Evolutionary conservation across 2,113 vertebrate species (phyloP).

Genomic region (Malurus elegans): DNA sequence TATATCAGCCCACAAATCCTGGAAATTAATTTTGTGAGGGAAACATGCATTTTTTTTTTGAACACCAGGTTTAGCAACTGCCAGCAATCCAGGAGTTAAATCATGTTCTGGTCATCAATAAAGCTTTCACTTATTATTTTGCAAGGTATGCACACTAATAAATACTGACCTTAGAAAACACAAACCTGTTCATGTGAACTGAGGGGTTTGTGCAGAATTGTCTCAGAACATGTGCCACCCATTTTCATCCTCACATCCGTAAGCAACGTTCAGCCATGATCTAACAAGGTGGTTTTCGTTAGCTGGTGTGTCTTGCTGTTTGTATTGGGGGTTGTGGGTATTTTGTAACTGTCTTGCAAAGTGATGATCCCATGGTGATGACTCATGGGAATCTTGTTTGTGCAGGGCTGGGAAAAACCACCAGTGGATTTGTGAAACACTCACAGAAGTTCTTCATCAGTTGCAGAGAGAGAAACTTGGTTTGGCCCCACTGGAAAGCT

Average conservation of each 20-base stretch:
- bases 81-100: not conserved
- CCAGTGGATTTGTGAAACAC: rapidly evolving
- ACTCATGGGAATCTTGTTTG: not conserved
- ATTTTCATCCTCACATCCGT: not conserved
- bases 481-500: not conserved
- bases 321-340: rapidly evolving
- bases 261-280: not conserved
- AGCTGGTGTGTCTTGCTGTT: not conserved
- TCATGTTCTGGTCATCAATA: not conserved
- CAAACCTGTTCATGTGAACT: rapidly evolving
- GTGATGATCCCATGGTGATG: not conserved
- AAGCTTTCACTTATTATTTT: not conserved
- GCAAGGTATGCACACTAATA: not conserved
- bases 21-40: not conserved
- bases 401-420: not conserved
- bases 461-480: not conserved
- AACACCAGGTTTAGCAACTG: not conserved
- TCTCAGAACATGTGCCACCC: rapidly evolving
- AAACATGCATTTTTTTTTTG: not conserved
- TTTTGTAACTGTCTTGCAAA: not conserved
- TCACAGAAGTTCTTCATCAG: not conserved
- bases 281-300: not conserved
- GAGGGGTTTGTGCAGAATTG: not conserved
- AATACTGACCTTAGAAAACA: not conserved
- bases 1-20: not conserved